Percentiles rank a stretch among this genome's conserved stretches.
phyloP scores from a whole-genome alignment of 2,113 vertebrate species.

The Embiotoca jacksoni region DNA sequence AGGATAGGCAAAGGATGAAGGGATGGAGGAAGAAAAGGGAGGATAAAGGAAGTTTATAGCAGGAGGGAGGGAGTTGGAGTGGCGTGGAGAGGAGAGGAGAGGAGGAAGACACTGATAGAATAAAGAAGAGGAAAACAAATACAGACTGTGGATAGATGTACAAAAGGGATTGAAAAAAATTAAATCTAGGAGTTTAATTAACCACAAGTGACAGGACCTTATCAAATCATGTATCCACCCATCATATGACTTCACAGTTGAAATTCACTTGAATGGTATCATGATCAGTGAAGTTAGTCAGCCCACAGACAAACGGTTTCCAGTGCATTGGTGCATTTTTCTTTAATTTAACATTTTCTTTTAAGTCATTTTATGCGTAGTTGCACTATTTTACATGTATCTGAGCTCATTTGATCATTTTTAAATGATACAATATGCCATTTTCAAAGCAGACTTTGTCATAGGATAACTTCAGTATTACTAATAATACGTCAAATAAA shows the following conservation, averaged over 20 bases:
- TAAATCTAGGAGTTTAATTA: slow-evolving; percentile 1
- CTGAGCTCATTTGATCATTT: background rate
- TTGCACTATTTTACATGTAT: background rate
- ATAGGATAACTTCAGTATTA: background rate
- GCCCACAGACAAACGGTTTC: slow-evolving; percentile 9
- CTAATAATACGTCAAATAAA: background rate
- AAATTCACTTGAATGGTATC: slow-evolving; percentile 25
- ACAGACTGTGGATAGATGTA: background rate
- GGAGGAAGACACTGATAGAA: background rate
- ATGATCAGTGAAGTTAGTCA: background rate
- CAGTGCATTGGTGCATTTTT: background rate
- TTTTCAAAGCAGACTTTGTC: background rate
- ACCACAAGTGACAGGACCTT: slow-evolving; percentile 30
- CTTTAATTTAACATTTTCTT: too few species aligned
- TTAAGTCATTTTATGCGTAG: too few species aligned
- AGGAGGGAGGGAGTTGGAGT: background rate
- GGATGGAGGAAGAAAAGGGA: background rate
- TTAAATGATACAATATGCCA: background rate
- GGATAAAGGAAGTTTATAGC: background rate
- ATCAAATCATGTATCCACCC: slow-evolving; percentile 40
- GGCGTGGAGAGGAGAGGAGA: background rate
- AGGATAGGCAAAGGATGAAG: slow-evolving; percentile 23
- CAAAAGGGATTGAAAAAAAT: background rate
- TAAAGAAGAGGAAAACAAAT: background rate
- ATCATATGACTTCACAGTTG: slow-evolving; percentile 16